phyloP scores from a whole-genome alignment of 2,113 vertebrate genomes.

The Condylura cristata region DNA sequence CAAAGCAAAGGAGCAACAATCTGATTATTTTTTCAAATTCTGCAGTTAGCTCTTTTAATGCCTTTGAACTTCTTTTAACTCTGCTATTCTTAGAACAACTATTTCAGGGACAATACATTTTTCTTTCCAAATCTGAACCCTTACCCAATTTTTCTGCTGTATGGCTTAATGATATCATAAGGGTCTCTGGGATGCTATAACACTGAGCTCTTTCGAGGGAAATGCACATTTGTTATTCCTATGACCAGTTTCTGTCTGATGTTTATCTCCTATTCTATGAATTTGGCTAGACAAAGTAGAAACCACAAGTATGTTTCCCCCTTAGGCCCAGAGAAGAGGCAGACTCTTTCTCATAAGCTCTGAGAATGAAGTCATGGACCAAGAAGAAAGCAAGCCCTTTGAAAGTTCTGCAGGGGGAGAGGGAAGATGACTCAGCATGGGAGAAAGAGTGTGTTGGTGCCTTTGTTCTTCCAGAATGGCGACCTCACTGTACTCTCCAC shows the following conservation, averaged over 20 bases:
- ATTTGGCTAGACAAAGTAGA: neutral
- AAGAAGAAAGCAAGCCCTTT: neutral
- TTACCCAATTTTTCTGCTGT: neutral
- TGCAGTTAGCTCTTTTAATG: neutral
- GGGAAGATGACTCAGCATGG: neutral
- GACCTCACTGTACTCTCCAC: neutral
- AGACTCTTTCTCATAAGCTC: neutral
- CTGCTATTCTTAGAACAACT: neutral
- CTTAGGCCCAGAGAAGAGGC: neutral
- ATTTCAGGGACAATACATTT: neutral
- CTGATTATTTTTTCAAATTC: neutral
- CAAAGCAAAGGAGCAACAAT: neutral
- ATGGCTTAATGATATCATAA: neutral
- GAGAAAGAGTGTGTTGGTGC: neutral
- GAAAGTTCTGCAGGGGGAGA: neutral
- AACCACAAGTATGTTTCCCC: slow-evolving; percentile 18
- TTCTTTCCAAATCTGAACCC: neutral
- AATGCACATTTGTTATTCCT: neutral
- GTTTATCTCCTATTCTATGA: neutral
- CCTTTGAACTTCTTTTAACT: neutral
- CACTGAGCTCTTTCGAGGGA: neutral
- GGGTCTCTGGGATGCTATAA: neutral
- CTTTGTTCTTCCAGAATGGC: neutral
- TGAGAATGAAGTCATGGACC: neutral
- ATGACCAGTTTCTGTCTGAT: neutral